Percentiles rank a stretch among this genome's conserved stretches.
Evolutionary conservation across 2,888 invertebrate species (phyloP).

Genomic region (Adineta ricciae): DNA sequence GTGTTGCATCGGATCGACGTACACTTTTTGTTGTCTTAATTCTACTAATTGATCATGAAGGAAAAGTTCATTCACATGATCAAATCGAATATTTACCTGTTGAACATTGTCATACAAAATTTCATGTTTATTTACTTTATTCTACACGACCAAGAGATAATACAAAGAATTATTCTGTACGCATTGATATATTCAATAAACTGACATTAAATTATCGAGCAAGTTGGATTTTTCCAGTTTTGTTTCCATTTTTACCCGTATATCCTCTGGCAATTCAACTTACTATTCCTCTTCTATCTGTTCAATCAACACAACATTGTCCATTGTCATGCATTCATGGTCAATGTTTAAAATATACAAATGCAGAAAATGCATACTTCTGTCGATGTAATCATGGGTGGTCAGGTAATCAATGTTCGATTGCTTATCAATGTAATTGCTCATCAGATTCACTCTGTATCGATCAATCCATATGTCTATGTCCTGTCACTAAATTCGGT

Average conservation of each 20-base stretch:
- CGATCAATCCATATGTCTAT: not conserved
- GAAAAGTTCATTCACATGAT: not conserved
- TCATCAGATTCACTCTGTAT: not conserved
- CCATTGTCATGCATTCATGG: not conserved
- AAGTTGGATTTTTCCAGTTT: not conserved
- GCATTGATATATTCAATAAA: not conserved
- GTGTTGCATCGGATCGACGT: no score
- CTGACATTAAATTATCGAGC: not conserved
- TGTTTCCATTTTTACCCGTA: not conserved
- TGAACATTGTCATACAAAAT: not conserved
- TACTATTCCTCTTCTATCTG: not conserved
- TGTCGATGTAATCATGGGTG: not conserved
- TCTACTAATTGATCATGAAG: not conserved
- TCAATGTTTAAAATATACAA: not conserved
- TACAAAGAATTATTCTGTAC: not conserved
- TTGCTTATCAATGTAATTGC: not conserved
- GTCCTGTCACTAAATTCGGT: not conserved
- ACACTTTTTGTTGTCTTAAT: not conserved
- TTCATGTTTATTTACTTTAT: not conserved
- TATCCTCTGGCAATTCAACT: not conserved
- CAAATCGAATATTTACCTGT: not conserved
- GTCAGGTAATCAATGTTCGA: not conserved
- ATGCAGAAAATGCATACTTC: not conserved
- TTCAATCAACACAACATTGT: not conserved
- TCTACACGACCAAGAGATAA: not conserved